Conservation (phyloP, 2,797 vertebrate genomes). For the Tapirus indicus region DNA sequence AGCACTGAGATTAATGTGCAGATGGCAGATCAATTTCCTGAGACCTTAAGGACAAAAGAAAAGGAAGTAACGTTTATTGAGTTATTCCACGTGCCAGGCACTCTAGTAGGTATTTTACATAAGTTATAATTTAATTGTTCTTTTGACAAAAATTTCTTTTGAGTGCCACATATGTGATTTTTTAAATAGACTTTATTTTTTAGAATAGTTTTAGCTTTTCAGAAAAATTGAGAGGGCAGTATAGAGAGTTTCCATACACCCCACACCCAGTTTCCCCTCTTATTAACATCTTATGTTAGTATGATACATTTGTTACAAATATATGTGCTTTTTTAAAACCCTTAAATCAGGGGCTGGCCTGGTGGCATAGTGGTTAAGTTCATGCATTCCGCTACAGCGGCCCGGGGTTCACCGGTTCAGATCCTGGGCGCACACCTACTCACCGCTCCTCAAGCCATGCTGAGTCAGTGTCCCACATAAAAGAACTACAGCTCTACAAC, state of each 20-base stretch:
- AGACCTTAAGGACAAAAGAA: background rate
- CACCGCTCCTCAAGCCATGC: no score
- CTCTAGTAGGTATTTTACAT: background rate
- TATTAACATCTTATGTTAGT: background rate
- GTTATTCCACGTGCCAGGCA: background rate
- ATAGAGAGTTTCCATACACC: background rate
- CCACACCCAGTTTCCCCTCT: background rate
- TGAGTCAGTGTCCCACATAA: no score
- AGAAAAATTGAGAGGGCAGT: background rate
- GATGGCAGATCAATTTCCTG: constrained; percentile 47
- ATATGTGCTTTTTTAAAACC: background rate
- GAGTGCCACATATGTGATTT: background rate
- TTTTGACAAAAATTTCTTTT: constrained; percentile 47
- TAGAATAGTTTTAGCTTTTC: background rate
- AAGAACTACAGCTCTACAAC: no score
- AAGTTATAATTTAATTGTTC: background rate
- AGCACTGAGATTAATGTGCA: constrained; percentile 24
- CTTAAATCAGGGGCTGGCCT: background rate
- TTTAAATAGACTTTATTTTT: background rate
- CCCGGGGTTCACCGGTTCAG: no score
- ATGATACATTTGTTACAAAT: background rate
- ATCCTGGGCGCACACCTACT: no score
- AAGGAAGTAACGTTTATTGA: constrained; percentile 23
- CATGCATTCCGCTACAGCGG: no score
- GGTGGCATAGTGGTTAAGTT: no score